Conservation (phyloP, 2,113 vertebrate genomes). For the Paradoxurus hermaphroditus region DNA sequence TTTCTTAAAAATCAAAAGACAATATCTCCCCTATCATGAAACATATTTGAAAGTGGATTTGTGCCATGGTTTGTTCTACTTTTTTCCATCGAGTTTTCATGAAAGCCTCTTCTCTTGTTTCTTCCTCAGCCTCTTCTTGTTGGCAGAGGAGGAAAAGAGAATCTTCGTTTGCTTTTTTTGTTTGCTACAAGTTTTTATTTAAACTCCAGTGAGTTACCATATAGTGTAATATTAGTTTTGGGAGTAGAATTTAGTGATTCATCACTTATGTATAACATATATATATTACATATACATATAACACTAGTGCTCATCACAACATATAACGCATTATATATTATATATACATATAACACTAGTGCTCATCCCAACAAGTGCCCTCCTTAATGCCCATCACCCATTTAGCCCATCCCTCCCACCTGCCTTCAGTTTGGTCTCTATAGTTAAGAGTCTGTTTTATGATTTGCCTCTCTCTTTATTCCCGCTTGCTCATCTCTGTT, state of each 20-base stretch:
- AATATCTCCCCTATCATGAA: neutral
- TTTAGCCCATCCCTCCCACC: neutral
- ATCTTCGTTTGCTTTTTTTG: neutral
- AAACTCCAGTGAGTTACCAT: neutral
- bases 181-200: neutral
- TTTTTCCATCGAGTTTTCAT: neutral
- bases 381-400: neutral
- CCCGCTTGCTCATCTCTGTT: neutral
- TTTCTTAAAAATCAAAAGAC: neutral
- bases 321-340: too few species aligned
- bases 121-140: neutral
- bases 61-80: neutral
- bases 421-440: neutral
- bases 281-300: too few species aligned
- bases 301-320: neutral
- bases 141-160: neutral
- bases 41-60: neutral
- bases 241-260: neutral
- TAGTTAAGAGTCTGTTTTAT: neutral
- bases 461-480: neutral
- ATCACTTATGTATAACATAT: neutral
- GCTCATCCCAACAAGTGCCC: neutral
- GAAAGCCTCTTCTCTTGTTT: neutral
- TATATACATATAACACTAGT: too few species aligned
- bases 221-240: neutral